A percentile compares a stretch with the other conserved stretches of the same genome.
These are phyloP conservation scores for Aspidiotus destructor DNA, from an alignment of 2,888 invertebrate species.

Conservation along the genomic window DNA sequence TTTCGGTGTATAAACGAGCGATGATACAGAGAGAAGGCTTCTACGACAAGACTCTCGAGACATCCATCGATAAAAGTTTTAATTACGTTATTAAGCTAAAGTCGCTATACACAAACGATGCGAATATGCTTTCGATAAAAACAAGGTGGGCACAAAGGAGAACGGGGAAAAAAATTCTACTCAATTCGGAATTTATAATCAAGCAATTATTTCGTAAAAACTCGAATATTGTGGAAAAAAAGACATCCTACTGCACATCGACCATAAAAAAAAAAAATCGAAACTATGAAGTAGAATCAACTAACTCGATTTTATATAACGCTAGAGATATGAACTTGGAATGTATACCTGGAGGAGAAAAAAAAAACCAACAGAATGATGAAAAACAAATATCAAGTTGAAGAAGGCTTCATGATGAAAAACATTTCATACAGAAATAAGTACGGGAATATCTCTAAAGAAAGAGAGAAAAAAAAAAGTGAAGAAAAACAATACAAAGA, in stretches of 20 bases:
- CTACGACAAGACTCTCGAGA: neutral
- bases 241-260: neutral
- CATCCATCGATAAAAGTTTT: neutral
- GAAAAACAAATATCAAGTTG: constrained; percentile 17
- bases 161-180: neutral
- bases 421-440: constrained; percentile 16
- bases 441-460: neutral
- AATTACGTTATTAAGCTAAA: neutral
- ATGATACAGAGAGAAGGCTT: neutral
- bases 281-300: neutral
- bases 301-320: neutral
- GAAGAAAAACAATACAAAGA: constrained; percentile 32
- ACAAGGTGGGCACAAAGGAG: too few species aligned
- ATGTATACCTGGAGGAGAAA: neutral
- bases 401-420: constrained; percentile 16
- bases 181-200: neutral
- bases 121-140: neutral
- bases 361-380: neutral
- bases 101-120: neutral
- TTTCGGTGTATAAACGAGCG: neutral
- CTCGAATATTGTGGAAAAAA: neutral
- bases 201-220: constrained; percentile 4
- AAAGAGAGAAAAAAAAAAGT: constrained; percentile 10
- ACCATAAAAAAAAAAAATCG: neutral
- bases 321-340: neutral